phyloP scores from a whole-genome alignment of 2,888 invertebrate species.

The Philereme transversata region DNA sequence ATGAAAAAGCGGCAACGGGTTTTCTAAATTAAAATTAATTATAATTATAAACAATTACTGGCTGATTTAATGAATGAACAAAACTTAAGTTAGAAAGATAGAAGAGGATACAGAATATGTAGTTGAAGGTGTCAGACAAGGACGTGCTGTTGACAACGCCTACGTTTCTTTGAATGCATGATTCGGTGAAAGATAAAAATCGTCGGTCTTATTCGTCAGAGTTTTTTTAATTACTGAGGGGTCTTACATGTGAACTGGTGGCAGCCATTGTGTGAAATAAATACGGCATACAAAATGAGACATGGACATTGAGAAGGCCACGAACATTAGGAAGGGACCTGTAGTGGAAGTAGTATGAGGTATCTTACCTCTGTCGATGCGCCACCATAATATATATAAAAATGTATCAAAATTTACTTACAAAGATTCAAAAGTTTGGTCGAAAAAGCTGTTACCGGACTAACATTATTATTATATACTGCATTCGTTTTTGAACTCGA shows the following conservation, averaged over 20 bases:
- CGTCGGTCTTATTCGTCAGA: conserved; percentile 82
- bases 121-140: conserved; percentile 55
- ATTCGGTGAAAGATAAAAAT: conserved; percentile 82
- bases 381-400: background rate
- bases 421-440: no score
- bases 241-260: conserved; percentile 77
- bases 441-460: no score
- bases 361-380: background rate
- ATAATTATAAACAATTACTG: conserved; percentile 80
- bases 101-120: conserved; percentile 57
- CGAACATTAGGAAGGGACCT: conserved; percentile 22
- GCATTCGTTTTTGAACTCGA: no score
- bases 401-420: no score
- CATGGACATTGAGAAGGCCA: conserved; percentile 65
- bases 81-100: conserved; percentile 57
- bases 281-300: conserved; percentile 65
- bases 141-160: conserved; percentile 72
- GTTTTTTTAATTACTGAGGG: conserved; percentile 82
- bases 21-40: conserved; percentile 74
- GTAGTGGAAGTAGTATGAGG: background rate
- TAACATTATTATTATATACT: no score
- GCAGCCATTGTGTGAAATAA: conserved; percentile 77
- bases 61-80: conserved; percentile 72
- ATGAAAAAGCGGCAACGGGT: conserved; percentile 63
- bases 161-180: conserved; percentile 75